A percentile compares a stretch with the other conserved stretches of the same genome.
phyloP scores from a whole-genome alignment of 2,797 vertebrate species.

The Dendrocincla fuliginosa region DNA sequence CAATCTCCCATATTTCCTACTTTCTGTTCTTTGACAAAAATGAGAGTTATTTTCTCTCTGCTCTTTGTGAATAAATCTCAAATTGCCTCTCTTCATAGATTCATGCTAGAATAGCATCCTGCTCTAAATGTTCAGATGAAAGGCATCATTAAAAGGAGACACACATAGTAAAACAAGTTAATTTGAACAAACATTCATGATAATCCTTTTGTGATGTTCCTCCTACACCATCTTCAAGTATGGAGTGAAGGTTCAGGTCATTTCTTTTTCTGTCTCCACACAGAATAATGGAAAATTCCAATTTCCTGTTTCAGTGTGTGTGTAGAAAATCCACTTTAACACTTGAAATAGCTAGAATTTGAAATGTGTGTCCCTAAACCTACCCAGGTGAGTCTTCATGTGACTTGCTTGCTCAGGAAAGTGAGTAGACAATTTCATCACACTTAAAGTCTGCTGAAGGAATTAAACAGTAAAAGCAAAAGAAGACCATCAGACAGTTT shows the following conservation, averaged over 20 bases:
- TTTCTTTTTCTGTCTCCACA: neutral
- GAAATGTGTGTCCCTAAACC: neutral
- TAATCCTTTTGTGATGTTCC: neutral
- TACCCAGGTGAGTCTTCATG: neutral
- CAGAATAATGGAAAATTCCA: neutral
- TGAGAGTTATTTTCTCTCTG: neutral
- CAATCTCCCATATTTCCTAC: neutral
- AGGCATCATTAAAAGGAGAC: neutral
- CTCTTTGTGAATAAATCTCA: neutral
- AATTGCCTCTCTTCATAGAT: neutral
- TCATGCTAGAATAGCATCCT: neutral
- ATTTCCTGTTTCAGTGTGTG: neutral
- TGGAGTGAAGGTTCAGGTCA: neutral
- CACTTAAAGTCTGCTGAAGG: neutral
- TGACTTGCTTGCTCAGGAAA: neutral
- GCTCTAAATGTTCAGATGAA: neutral
- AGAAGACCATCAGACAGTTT: neutral
- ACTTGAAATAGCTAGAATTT: slow-evolving; percentile 16
- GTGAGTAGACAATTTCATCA: neutral
- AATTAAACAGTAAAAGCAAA: slow-evolving; percentile 7
- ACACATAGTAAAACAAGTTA: neutral
- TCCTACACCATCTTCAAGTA: neutral
- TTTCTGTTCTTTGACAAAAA: neutral
- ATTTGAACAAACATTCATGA: neutral
- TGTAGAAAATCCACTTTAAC: slow-evolving; percentile 20